phyloP scores from a whole-genome alignment of 2,797 vertebrate genomes.

The Allobates femoralis region DNA sequence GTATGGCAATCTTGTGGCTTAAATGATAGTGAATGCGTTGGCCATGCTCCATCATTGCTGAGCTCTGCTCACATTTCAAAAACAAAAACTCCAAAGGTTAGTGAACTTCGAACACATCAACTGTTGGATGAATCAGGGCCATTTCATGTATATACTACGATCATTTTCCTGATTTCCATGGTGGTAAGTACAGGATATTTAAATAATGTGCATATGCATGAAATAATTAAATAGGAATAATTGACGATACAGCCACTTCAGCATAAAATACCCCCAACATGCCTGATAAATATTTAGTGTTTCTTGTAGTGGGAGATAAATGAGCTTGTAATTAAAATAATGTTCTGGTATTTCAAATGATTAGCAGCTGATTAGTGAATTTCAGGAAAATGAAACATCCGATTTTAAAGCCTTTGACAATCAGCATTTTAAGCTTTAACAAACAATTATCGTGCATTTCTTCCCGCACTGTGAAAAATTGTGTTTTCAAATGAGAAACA shows the following conservation, averaged over 20 bases:
- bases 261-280: constrained; percentile 13
- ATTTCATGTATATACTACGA: background rate
- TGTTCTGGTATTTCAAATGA: constrained; percentile 40
- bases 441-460: background rate
- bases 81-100: too few relatives aligned
- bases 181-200: background rate
- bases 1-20: too few relatives aligned
- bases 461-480: constrained; percentile 16
- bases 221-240: background rate
- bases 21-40: too few relatives aligned
- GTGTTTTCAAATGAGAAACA: background rate
- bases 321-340: constrained; percentile 43
- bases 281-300: constrained; percentile 38
- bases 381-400: constrained; percentile 46
- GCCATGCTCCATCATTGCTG: too few relatives aligned
- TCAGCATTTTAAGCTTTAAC: constrained; percentile 1
- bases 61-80: too few relatives aligned
- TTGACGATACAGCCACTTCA: constrained; percentile 12
- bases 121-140: background rate
- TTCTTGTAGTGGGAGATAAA: constrained; percentile 43
- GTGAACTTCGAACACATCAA: too few relatives aligned
- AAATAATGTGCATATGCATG: background rate
- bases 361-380: constrained; percentile 47
- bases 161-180: background rate
- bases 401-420: constrained; percentile 45